A percentile compares a stretch with the other conserved stretches of the same genome.
phyloP scores from a whole-genome alignment of 2,888 invertebrate species.

The Lumbricus terrestris region DNA sequence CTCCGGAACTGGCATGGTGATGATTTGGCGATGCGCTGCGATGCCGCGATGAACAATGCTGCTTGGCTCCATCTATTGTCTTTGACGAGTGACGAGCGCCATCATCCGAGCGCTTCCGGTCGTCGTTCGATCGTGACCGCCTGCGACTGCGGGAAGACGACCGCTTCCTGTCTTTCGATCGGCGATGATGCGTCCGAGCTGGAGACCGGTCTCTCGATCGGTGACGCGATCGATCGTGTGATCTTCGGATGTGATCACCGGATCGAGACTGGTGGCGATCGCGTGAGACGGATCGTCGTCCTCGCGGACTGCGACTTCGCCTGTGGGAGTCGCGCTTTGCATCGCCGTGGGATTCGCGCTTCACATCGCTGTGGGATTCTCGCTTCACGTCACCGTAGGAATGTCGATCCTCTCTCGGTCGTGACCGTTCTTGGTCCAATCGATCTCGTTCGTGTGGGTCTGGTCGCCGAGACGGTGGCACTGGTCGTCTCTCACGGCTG shows the following conservation, averaged over 20 bases:
- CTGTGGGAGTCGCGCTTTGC: background rate
- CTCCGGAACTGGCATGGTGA: background rate
- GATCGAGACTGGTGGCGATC: background rate
- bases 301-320: conserved; percentile 1
- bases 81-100: background rate
- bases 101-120: background rate
- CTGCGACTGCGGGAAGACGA: background rate
- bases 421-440: background rate
- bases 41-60: background rate
- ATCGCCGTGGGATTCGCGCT: background rate
- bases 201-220: background rate
- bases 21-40: background rate
- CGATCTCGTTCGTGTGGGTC: background rate
- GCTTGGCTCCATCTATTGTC: conserved; percentile 8
- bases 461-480: background rate
- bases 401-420: background rate
- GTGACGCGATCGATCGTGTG: background rate
- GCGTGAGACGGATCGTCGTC: background rate
- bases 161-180: conserved; percentile 15
- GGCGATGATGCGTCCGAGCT: background rate
- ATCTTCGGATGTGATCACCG: background rate
- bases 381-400: background rate
- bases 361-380: background rate
- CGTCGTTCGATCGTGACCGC: conserved; percentile 10
- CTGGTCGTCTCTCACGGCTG: background rate